Evolutionary conservation across 92 coral and sea anemone genomes (phyloP).

Genomic region (Epizoanthus illoricatus): DNA sequence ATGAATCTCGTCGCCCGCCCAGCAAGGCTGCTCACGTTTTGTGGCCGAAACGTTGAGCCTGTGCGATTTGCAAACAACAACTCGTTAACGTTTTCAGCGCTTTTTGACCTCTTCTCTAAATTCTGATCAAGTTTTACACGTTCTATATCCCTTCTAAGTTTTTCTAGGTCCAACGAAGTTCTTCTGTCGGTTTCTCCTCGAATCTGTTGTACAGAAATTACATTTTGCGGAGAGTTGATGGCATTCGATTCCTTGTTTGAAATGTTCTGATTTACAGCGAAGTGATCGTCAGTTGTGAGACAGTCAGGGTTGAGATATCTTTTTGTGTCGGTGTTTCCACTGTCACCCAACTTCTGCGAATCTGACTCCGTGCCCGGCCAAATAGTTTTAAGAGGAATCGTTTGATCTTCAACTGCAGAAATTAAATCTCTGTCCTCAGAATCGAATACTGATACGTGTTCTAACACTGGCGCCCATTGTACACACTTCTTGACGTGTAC

Average conservation of each 20-base stretch:
- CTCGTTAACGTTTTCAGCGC: constrained; percentile 11
- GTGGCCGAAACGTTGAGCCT: background rate
- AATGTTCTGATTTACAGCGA: background rate
- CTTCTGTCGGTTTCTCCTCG: background rate
- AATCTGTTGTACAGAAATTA: background rate
- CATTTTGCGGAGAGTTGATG: background rate
- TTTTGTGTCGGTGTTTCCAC: background rate
- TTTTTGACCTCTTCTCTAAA: constrained; percentile 3
- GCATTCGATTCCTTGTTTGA: background rate
- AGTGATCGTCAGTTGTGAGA: background rate
- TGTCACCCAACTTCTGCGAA: background rate
- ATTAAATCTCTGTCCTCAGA: constrained; percentile 8
- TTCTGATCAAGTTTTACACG: background rate
- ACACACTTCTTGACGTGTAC: background rate
- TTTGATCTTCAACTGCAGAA: background rate
- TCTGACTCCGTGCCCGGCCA: constrained; percentile 25
- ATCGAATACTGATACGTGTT: background rate
- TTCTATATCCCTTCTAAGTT: constrained; percentile 27
- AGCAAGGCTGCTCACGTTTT: background rate
- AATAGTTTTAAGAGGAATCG: constrained; percentile 24
- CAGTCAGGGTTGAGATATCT: too few species aligned
- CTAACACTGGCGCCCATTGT: constrained; percentile 12
- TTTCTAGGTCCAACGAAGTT: constrained; percentile 8
- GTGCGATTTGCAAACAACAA: background rate
- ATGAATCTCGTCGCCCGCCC: constrained; percentile 2